These are phyloP conservation scores for Halcyon badia DNA, from an alignment of 2,797 vertebrate species.

Conservation along the genomic window DNA sequence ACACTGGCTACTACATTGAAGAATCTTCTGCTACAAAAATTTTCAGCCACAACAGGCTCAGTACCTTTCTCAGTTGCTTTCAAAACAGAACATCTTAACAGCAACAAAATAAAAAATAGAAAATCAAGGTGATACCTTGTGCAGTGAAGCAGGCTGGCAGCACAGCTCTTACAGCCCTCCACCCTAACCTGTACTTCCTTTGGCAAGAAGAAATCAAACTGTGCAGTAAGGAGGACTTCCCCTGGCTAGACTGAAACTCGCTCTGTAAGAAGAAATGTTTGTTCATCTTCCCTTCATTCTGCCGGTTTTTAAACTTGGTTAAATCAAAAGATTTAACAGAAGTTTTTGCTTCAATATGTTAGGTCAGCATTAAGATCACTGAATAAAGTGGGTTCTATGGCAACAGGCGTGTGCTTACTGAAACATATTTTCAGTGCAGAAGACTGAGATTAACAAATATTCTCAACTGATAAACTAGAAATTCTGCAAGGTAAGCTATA, in stretches of 20 bases:
- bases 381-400: background rate
- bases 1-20: background rate
- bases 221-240: accelerated
- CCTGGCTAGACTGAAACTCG: background rate
- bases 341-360: background rate
- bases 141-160: background rate
- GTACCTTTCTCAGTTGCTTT: background rate
- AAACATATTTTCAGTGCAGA: background rate
- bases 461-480: background rate
- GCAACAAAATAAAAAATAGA: background rate
- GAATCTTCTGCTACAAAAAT: background rate
- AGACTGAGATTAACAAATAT: background rate
- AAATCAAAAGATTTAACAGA: background rate
- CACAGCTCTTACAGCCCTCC: background rate
- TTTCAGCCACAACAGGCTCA: background rate
- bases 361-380: background rate
- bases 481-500: background rate
- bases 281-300: background rate
- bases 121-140: background rate
- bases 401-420: background rate
- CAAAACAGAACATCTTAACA: background rate
- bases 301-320: background rate
- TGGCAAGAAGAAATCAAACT: background rate
- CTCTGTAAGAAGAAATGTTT: background rate
- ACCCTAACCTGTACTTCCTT: background rate